Evolutionary conservation across 2,888 invertebrate genomes (phyloP).

Genomic region (Alcis repandata): DNA sequence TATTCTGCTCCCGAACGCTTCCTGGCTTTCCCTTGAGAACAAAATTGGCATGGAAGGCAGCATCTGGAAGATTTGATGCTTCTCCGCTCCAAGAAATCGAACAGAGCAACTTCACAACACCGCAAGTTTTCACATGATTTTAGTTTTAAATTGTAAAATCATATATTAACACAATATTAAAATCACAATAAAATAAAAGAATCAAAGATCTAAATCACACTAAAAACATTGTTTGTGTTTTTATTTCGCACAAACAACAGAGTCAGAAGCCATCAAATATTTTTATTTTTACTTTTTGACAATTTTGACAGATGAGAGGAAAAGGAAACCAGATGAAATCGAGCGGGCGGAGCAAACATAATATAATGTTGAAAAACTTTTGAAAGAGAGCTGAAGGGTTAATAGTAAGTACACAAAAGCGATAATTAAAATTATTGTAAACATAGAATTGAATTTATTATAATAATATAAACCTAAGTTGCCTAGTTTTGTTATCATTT

Average conservation of each 20-base stretch:
- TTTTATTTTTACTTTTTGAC: conserved; percentile 48
- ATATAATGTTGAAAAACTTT: not conserved
- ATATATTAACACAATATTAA: conserved; percentile 51
- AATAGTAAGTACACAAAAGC: too few relatives aligned
- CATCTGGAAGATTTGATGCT: conserved; percentile 70
- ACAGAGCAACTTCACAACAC: conserved; percentile 62
- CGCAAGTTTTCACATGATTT: conserved; percentile 62
- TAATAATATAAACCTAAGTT: too few relatives aligned
- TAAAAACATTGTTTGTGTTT: conserved; percentile 63
- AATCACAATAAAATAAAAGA: conserved; percentile 55
- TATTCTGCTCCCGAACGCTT: conserved; percentile 82
- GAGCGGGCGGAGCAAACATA: conserved; percentile 5
- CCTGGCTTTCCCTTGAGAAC: conserved; percentile 81
- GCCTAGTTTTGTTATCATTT: not conserved
- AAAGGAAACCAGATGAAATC: conserved; percentile 12
- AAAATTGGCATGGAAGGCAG: conserved; percentile 85
- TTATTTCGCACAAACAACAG: conserved; percentile 66
- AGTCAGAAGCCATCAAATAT: conserved; percentile 60
- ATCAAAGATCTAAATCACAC: conserved; percentile 52
- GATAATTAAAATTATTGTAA: too few relatives aligned
- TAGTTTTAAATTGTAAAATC: conserved; percentile 53
- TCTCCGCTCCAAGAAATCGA: conserved; percentile 45
- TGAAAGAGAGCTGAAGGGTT: too few relatives aligned
- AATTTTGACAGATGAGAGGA: conserved; percentile 20
- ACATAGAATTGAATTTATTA: too few relatives aligned